Percentiles rank a stretch among this genome's conserved stretches.
These are phyloP conservation scores for Campylomormyrus tamandua DNA, from an alignment of 2,113 vertebrate genomes.

Conservation along the genomic window DNA sequence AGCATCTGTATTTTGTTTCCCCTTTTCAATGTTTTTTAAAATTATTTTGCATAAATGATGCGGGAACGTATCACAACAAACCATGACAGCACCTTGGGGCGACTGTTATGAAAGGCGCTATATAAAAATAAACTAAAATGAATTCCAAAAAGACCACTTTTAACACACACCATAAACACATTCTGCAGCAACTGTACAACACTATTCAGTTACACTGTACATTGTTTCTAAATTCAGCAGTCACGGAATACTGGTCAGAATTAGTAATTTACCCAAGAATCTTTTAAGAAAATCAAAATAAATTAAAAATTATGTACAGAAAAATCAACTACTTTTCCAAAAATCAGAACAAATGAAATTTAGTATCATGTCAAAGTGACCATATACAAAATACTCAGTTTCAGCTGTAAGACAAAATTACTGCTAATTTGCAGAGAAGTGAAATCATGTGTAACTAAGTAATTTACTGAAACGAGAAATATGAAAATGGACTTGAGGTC, in stretches of 20 bases:
- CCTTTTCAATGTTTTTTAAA: background rate
- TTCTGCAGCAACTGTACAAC: background rate
- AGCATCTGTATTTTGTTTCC: background rate
- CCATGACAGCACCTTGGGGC: background rate
- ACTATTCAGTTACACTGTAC: background rate
- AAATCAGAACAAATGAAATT: background rate
- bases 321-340: background rate
- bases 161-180: background rate
- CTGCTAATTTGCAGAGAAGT: background rate
- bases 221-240: background rate
- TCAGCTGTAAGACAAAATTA: background rate
- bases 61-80: background rate
- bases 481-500: background rate
- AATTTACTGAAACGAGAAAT: background rate
- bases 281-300: background rate
- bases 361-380: background rate
- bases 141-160: background rate
- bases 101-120: background rate
- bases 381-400: background rate
- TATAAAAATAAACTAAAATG: background rate
- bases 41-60: background rate
- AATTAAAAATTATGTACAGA: background rate
- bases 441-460: background rate
- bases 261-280: background rate
- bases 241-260: background rate